Evolutionary conservation across 2,888 invertebrate genomes (phyloP).

Genomic region (Chrysolina oricalcia): DNA sequence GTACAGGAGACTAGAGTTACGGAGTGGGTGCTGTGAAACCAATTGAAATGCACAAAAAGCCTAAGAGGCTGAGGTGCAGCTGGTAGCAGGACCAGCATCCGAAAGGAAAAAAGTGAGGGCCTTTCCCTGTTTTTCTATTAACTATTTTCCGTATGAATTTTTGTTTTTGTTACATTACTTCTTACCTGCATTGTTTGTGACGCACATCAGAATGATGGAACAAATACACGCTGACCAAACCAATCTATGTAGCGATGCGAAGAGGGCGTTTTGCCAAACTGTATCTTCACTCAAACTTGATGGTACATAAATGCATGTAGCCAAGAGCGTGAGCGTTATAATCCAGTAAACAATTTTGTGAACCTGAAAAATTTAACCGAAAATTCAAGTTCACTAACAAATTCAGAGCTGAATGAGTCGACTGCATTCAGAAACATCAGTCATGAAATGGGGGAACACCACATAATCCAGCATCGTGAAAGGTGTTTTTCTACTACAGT

Average conservation of each 20-base stretch:
- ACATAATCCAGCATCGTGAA: too few relatives aligned
- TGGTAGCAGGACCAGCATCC: too few relatives aligned
- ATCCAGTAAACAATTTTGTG: background rate
- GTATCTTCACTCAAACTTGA: background rate
- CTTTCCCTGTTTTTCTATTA: too few relatives aligned
- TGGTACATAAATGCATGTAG: conserved; percentile 1
- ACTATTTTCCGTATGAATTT: too few relatives aligned
- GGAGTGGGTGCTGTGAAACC: too few relatives aligned
- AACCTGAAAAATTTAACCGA: background rate
- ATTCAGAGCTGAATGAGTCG: background rate
- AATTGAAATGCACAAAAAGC: too few relatives aligned
- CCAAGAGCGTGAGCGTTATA: background rate
- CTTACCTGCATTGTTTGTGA: conserved; percentile 7
- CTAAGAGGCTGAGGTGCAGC: too few relatives aligned
- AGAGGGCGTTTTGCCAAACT: background rate
- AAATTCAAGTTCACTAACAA: background rate
- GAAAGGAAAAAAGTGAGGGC: too few relatives aligned
- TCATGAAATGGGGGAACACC: background rate
- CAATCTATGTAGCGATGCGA: background rate
- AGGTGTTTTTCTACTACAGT: too few relatives aligned
- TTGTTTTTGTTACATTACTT: background rate
- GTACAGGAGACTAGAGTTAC: too few relatives aligned
- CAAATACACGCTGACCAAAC: background rate
- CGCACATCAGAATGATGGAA: background rate
- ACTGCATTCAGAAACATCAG: background rate